Evolutionary conservation across 2,888 invertebrate species (phyloP).

Genomic region (Hyposoter didymator): DNA sequence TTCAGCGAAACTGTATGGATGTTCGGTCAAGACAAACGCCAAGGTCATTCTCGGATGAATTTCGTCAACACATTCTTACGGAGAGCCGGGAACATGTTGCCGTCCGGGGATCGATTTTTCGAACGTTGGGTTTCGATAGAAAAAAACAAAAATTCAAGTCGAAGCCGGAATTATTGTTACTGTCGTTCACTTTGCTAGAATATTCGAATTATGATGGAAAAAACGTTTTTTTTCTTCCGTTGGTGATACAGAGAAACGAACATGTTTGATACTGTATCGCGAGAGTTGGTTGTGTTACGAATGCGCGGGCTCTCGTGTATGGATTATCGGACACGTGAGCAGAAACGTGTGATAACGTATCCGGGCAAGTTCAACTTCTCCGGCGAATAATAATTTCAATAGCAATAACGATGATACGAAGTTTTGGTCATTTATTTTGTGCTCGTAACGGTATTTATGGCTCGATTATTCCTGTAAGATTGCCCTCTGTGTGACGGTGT

Average conservation of each 20-base stretch:
- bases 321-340: conserved; percentile 19
- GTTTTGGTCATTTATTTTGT: neutral
- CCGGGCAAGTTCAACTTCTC: neutral
- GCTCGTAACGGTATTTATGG: conserved; percentile 11
- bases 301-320: neutral
- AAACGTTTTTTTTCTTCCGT: neutral
- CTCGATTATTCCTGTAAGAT: neutral
- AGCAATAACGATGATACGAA: neutral
- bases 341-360: conserved; percentile 5
- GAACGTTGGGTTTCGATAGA: neutral
- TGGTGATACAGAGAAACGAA: no score
- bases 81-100: neutral
- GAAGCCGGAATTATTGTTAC: neutral
- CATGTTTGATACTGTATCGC: neutral
- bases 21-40: neutral
- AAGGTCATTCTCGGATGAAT: neutral
- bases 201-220: neutral
- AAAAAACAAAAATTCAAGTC: neutral
- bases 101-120: neutral
- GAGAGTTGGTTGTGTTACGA: neutral
- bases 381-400: neutral
- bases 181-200: neutral
- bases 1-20: neutral
- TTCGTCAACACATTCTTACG: neutral
- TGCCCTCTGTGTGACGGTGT: neutral